Evolutionary conservation across 1,140 invertebrate genomes (phyloP), one percentile per base, ranked within the genome.

Genomic region (Lethocerus indicus): DNA sequence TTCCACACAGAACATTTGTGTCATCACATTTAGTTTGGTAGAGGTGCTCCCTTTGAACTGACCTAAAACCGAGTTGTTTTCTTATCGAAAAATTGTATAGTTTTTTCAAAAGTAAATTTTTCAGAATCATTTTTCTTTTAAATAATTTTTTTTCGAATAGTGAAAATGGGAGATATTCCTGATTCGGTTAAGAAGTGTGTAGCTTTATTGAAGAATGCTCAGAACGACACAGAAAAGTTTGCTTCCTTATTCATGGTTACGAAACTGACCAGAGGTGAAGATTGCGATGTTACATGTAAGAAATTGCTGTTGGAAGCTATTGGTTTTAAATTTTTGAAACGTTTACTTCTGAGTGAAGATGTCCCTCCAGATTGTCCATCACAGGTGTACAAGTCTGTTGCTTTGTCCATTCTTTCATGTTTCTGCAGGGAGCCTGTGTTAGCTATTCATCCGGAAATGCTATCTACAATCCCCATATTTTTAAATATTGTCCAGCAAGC

Each of bases 221-320:
- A 74, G 49, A 82, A 73, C 57, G 87, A 91, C 64, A 90, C 85
- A 0, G 87, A 92, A 66, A 91, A 89, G 65, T 88, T 92, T 64
- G 87, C 87, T 6, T 84, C 80, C 1, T 68, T 92, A 2, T 88
- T 91, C 61, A 81, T 91, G 78, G 84, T 91, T 24, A 88, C 87
- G 0, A 90, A 91, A 64, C 60, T 89, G 43, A 75, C 89, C 6
- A 84, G 86, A 63, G 76, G 75, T 47, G 81, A 81, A 58, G 79
- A 88, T 55, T 83, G 84, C 58, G 78, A 75, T 50, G 62, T 75
- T 1, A 63, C 67, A 9, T 73, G 76, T 7, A 86, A 85, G 58
- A 80, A 79, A 58, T 67, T 80, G n/a, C 66, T 92, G 0, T 90
- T 91, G 59, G 82, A 90, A 66, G 82, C 83, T 1, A 89, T 92